Evolutionary conservation across 2,888 invertebrate species (phyloP).

Genomic region (Phyllotreta cruciferae): DNA sequence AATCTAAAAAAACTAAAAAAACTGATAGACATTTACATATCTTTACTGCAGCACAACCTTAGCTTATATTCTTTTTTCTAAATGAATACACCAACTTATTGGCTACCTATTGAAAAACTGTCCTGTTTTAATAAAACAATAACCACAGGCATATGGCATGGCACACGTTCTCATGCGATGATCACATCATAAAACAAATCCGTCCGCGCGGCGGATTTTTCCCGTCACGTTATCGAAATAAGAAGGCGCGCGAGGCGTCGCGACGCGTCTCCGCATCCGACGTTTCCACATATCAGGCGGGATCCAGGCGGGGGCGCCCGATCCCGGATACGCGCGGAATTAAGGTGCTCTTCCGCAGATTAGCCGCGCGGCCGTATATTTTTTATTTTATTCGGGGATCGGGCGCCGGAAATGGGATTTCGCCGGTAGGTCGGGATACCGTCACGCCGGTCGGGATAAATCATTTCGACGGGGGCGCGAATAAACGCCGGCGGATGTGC

Average conservation of each 20-base stretch:
- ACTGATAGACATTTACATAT: too few species aligned
- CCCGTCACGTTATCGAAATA: background rate
- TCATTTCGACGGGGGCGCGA: slow-evolving; percentile 36
- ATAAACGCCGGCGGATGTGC: background rate
- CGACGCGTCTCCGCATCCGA: slow-evolving; percentile 44
- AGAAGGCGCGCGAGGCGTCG: slow-evolving; percentile 41
- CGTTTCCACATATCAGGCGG: slow-evolving; percentile 53
- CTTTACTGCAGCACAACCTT: too few species aligned
- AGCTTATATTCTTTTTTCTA: too few species aligned
- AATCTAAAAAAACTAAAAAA: too few species aligned
- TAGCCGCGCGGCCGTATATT: slow-evolving; percentile 54
- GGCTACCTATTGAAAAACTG: too few species aligned
- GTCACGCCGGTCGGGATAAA: slow-evolving; percentile 35
- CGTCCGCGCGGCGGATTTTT: too few species aligned
- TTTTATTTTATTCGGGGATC: slow-evolving; percentile 54
- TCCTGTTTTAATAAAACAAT: too few species aligned
- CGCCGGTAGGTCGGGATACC: slow-evolving; percentile 24
- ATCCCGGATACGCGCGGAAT: slow-evolving; percentile 43
- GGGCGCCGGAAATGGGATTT: slow-evolving; percentile 37
- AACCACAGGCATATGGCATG: too few species aligned
- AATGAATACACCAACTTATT: too few species aligned
- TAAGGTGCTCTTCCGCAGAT: slow-evolving; percentile 58
- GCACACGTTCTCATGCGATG: too few species aligned
- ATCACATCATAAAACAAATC: too few species aligned
- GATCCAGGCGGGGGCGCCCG: slow-evolving; percentile 41